phyloP scores from a whole-genome alignment of 2,888 invertebrate species.

The Cosmopolites sordidus region DNA sequence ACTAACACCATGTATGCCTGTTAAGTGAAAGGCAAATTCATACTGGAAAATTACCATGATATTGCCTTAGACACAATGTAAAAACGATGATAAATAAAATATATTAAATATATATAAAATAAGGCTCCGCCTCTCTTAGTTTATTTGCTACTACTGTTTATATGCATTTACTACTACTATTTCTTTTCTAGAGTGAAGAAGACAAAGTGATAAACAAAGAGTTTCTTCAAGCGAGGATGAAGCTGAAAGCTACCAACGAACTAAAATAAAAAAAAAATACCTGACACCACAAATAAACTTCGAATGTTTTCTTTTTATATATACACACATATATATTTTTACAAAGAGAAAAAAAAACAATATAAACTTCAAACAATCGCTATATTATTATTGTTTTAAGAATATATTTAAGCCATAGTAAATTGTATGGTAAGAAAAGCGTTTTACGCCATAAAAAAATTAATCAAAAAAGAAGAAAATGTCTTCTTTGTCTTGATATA shows the following conservation, averaged over 20 bases:
- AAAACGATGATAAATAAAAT: no score
- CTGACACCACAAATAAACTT: not conserved
- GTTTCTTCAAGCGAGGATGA: conserved; percentile 61
- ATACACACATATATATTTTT: no score
- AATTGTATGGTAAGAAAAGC: conserved; percentile 9
- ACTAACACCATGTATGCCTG: no score
- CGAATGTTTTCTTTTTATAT: not conserved
- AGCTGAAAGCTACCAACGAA: conserved; percentile 50
- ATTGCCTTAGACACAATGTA: no score
- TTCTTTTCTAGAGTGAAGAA: conserved; percentile 45
- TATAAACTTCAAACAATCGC: not conserved
- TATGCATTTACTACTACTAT: no score
- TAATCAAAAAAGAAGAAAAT: conserved; percentile 12
- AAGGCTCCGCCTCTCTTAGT: no score
- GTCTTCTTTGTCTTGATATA: no score
- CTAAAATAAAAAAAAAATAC: conserved; percentile 14
- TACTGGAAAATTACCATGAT: no score
- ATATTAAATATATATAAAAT: no score
- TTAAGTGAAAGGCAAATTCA: no score
- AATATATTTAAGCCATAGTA: conserved; percentile 4
- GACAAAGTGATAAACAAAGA: conserved; percentile 55
- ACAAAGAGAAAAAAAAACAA: conserved; percentile 23
- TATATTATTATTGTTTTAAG: conserved; percentile 17
- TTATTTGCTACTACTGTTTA: no score
- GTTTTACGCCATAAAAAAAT: not conserved